Evolutionary conservation across 2,113 vertebrate genomes (phyloP), one percentile per base, ranked within the genome.

Genomic region (Leptobrachium ailaonicum): DNA sequence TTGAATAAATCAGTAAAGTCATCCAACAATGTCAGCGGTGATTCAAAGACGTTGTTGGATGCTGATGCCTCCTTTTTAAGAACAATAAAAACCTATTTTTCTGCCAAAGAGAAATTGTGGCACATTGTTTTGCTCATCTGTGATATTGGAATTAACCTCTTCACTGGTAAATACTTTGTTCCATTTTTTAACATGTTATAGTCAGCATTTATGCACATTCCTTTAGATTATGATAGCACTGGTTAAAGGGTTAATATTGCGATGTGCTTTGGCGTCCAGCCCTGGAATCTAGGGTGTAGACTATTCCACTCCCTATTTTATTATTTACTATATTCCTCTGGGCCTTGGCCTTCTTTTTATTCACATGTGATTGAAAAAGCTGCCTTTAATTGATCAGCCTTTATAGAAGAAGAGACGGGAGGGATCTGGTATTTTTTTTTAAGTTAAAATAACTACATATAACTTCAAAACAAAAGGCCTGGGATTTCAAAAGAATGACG

Each of bases 301-400:
- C 6, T 41, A 13, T 76, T 67, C 60, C 9, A 47, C 44, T 53
- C 2, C 71, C 66, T 58, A 73, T 62, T 20, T 63, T 80, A 60
- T 75, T 43, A 75, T 69, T 75, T 81, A 63, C 54, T 72, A 75
- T 32, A 69, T 75, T 68, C 11, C 71, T 12, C 45, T 75, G 53
- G 47, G 64, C 62, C 72, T 50, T 75, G 72, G 79, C 58, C 67
- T 45, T 11, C 44, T 66, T 79, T 79, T 66, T 44, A 41, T 10
- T 69, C 69, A 75, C 20, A 32, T 32, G 20, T 74, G 74, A 74
- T 74, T 62, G 71, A 80, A 80, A 80, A 80, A 73, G 71, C 63
- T 74, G 63, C 63, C 50, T 80, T 74, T 80, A 80, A 80, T 80
- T 80, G 78, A 80, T 63, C 67, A 68, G 71, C 2, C 50, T 80